These are phyloP conservation scores for Lampris megalopsis DNA, from an alignment of 2,113 vertebrate genomes.

Conservation along the genomic window DNA sequence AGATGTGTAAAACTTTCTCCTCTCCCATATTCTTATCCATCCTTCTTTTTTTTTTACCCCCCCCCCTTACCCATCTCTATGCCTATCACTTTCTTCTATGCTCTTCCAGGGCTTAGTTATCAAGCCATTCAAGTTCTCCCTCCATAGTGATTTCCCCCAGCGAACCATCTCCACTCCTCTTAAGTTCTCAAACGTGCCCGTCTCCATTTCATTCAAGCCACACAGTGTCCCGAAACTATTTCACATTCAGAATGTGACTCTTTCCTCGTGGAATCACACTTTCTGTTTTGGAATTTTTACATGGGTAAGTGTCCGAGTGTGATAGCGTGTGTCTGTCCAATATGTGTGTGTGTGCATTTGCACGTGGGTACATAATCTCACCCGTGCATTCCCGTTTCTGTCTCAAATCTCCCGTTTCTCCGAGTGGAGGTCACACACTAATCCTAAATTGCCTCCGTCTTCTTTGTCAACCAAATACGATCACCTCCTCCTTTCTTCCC, in stretches of 20 bases:
- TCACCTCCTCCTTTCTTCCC: constrained; percentile 5
- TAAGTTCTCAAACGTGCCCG: neutral
- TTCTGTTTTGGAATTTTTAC: constrained; percentile 21
- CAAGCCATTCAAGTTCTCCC: neutral
- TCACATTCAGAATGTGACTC: constrained; percentile 18
- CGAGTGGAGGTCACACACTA: constrained; percentile 47
- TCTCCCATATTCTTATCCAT: constrained; percentile 25
- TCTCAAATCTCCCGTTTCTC: constrained; percentile 42
- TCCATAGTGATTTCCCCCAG: neutral
- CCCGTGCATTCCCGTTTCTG: constrained; percentile 28
- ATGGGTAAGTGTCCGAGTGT: constrained; percentile 5
- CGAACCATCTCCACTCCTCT: too few species aligned
- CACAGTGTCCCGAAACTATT: constrained; percentile 2
- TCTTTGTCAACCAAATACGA: constrained; percentile 57
- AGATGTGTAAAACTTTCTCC: constrained; percentile 69
- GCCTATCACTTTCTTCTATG: neutral
- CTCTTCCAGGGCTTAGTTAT: neutral
- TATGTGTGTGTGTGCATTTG: neutral
- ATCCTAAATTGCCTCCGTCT: constrained; percentile 67
- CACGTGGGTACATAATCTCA: constrained; percentile 16
- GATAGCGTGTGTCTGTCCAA: neutral
- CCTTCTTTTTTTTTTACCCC: neutral
- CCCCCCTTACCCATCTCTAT: neutral
- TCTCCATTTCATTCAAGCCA: constrained; percentile 23
- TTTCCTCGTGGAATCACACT: constrained; percentile 22